These are phyloP conservation scores for Biston betularia DNA, from an alignment of 2,888 invertebrate genomes.

Conservation along the genomic window DNA sequence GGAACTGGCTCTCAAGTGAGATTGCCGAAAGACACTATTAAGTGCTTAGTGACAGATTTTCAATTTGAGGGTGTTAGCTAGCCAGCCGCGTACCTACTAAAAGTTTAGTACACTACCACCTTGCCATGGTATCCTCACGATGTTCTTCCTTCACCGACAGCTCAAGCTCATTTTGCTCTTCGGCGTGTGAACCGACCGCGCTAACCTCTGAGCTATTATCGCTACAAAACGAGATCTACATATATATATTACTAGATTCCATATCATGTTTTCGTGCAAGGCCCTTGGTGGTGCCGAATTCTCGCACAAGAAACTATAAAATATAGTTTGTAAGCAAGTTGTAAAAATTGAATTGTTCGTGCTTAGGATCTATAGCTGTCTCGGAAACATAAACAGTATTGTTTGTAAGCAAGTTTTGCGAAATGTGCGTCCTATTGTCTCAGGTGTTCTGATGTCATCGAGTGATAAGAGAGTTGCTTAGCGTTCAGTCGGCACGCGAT, in stretches of 20 bases:
- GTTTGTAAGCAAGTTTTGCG: conserved; percentile 36
- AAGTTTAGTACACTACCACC: too few species aligned
- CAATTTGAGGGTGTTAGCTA: too few species aligned
- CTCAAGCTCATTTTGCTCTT: not conserved
- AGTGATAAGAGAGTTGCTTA: conserved; percentile 57
- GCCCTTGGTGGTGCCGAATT: conserved; percentile 12
- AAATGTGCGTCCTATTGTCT: conserved; percentile 25
- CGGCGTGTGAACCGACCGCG: too few species aligned
- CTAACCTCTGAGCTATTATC: too few species aligned
- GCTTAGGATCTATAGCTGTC: conserved; percentile 14
- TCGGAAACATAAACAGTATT: conserved; percentile 32
- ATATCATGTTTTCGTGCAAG: conserved; percentile 26
- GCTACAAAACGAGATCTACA: too few species aligned
- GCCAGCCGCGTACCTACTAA: too few species aligned
- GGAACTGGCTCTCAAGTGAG: too few species aligned
- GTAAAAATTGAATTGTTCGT: conserved; percentile 23
- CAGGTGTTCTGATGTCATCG: conserved; percentile 47
- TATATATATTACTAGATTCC: conserved; percentile 1
- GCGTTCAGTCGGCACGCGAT: conserved; percentile 54
- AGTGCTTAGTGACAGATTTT: too few species aligned
- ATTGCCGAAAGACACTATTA: too few species aligned
- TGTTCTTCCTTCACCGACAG: too few species aligned
- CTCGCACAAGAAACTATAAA: conserved; percentile 16
- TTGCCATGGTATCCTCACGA: too few species aligned
- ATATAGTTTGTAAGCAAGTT: conserved; percentile 16